These are phyloP conservation scores for Gasterosteus aculeatus DNA, from an alignment of 2,113 vertebrate species.

Conservation along the genomic window DNA sequence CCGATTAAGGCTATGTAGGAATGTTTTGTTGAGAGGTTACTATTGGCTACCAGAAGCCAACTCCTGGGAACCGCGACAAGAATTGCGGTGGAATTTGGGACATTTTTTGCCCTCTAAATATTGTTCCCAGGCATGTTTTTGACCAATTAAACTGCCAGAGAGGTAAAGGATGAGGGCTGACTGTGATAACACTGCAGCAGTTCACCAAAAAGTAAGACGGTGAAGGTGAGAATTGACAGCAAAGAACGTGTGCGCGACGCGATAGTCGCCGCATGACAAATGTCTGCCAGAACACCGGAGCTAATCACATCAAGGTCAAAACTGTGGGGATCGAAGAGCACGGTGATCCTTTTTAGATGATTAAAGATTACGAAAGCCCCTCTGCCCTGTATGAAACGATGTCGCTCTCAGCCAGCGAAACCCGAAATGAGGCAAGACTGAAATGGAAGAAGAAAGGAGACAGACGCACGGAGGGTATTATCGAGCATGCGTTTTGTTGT, in stretches of 20 bases:
- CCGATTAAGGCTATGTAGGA: conserved; percentile 4
- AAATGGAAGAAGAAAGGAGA: conserved; percentile 18
- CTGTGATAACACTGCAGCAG: not conserved
- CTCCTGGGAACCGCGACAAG: not conserved
- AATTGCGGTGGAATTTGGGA: not conserved
- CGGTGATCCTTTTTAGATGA: not conserved
- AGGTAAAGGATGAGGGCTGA: not conserved
- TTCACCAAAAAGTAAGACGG: not conserved
- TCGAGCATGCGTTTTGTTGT: conserved; percentile 31
- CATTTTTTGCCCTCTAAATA: not conserved
- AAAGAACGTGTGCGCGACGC: not conserved
- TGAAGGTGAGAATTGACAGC: conserved; percentile 23
- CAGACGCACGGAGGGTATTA: conserved; percentile 7
- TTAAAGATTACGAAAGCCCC: conserved; percentile 1
- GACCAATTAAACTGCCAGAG: not conserved
- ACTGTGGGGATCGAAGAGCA: conserved; percentile 21
- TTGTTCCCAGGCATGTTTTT: not conserved
- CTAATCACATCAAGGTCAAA: conserved; percentile 21
- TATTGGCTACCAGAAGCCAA: conserved; percentile 17
- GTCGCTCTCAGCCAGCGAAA: not conserved
- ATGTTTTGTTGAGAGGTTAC: conserved; percentile 27
- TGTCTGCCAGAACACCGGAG: not conserved
- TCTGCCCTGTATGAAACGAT: not conserved
- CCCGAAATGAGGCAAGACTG: conserved; percentile 1
- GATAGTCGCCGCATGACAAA: conserved; percentile 9